Percentiles rank a stretch among this genome's conserved stretches.
Conservation (phyloP, 2,888 invertebrate species). For the Lottia scabra region DNA sequence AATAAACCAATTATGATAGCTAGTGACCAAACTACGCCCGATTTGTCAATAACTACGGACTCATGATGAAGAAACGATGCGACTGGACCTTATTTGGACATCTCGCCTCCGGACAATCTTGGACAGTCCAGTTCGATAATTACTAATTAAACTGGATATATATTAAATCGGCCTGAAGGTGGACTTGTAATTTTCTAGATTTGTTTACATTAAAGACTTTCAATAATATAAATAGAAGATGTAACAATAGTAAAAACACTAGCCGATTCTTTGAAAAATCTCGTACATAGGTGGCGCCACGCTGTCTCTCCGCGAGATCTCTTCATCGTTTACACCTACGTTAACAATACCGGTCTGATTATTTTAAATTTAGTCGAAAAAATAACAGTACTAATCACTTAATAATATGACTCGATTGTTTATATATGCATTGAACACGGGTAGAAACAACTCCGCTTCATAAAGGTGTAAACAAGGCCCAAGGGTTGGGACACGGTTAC, state of each 20-base stretch:
- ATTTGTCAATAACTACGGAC: not conserved
- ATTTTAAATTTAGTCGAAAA: not conserved
- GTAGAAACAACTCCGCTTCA: too few species aligned
- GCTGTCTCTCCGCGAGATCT: not conserved
- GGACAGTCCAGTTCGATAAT: constrained; percentile 3
- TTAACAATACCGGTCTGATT: not conserved
- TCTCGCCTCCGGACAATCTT: not conserved
- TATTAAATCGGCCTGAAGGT: not conserved
- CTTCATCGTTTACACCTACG: not conserved
- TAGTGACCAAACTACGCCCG: not conserved
- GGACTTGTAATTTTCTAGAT: not conserved
- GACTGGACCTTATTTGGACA: constrained; percentile 3
- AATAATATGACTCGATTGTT: not conserved
- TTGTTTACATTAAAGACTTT: not conserved
- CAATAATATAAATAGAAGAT: too few species aligned
- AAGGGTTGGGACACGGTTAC: not conserved
- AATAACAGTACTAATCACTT: not conserved
- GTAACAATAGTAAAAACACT: too few species aligned
- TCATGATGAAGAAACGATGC: not conserved
- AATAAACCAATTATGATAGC: not conserved
- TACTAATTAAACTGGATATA: not conserved
- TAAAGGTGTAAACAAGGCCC: not conserved
- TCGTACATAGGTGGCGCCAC: not conserved
- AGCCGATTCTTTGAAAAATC: not conserved
- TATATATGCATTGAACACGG: not conserved